Conservation (phyloP, 2,113 vertebrate species). For the Leucoraja erinaceus region DNA sequence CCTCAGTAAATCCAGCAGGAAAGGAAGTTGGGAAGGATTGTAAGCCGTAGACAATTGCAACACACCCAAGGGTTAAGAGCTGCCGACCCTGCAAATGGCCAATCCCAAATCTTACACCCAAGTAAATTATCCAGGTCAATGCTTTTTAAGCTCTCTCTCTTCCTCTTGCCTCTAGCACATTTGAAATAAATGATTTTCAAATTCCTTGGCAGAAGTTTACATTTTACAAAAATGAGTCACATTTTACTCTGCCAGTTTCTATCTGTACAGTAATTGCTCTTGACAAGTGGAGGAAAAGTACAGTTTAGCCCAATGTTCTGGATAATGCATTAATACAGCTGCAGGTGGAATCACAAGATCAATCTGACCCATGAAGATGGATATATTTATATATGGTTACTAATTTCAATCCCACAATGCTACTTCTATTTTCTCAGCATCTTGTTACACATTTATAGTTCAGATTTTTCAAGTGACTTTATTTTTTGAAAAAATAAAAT, state of each 20-base stretch:
- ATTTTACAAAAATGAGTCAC: background rate
- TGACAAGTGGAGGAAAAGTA: background rate
- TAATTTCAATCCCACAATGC: background rate
- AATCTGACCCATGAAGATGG: background rate
- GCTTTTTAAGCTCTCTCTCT: background rate
- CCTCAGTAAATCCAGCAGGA: no score
- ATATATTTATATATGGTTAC: background rate
- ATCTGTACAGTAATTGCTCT: background rate
- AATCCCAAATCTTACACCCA: background rate
- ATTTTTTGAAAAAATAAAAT: background rate
- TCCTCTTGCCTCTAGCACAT: background rate
- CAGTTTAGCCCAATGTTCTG: background rate
- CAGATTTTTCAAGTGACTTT: background rate
- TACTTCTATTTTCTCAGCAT: background rate
- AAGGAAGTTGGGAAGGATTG: no score
- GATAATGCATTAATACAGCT: background rate
- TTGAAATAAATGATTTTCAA: background rate
- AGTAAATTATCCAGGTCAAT: background rate
- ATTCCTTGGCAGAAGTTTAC: background rate
- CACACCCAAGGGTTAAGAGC: no score
- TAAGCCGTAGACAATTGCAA: no score
- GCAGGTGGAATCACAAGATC: background rate
- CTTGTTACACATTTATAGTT: background rate
- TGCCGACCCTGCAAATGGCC: no score
- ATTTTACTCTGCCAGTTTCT: background rate